Evolutionary conservation across 2,113 vertebrate species (phyloP), one percentile per base, ranked within the genome.

Genomic region (Brachyhypopomus gauderio): DNA sequence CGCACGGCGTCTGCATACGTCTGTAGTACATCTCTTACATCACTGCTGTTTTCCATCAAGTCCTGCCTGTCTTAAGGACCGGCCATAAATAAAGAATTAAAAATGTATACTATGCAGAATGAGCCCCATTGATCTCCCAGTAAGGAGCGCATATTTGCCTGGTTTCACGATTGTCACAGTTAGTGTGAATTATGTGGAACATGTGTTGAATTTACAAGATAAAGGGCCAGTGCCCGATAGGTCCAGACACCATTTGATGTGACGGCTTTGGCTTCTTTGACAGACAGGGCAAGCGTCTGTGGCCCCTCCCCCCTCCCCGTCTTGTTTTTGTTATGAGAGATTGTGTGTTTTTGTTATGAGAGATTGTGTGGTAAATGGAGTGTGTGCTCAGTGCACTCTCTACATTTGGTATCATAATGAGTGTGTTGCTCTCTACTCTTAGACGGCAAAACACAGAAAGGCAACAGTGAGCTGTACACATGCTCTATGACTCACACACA

Each of bases 321-420:
- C 36, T 90, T 87, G 90, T 92, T 92, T 89, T 89, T 23, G 86
- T 89, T 79, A 89, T 91, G 91, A 82, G 71, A 78, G 67, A 81
- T 79, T 72, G 71, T 80, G 70, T 71, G 75, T 92, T 92, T 89
- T 89, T 23, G 86, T 89, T 79, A 89, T 91, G 91, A 82, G 71
- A 78, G 67, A 81, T 79, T 72, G 71, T 80, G 70, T 71, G 75
- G 62, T 75, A 82, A 84, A 84, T 77, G 79, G 83, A 80, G 83
- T 80, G 83, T 81, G 59, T 72, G 77, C 55, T 73, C 58, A 25
- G 83, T 25, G 69, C 78, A 72, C 73, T 63, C 63, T 76, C 63
- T 79, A 79, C 60, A 79, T 67, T 62, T 30, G 77, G 62, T 30
- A 66, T 75, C 71, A 62, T 84, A 79, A 84, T 84, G 77, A 79